Conservation (phyloP, 2,113 vertebrate genomes). For the Mormoops blainvillei region DNA sequence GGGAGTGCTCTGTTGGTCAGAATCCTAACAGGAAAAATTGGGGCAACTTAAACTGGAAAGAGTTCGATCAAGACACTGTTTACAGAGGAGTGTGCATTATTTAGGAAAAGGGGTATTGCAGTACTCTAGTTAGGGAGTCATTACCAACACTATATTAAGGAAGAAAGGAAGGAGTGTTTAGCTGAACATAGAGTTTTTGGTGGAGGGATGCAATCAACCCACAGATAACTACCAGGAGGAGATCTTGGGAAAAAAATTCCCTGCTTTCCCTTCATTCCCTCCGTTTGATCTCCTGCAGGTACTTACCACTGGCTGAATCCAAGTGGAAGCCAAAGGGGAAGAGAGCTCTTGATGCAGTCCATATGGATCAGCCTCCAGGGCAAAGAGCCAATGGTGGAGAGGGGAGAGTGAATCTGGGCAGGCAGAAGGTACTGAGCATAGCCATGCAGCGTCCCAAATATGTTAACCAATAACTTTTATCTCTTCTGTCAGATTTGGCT, state of each 20-base stretch:
- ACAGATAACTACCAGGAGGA: not conserved
- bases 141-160: not conserved
- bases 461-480: not conserved
- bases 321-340: not conserved
- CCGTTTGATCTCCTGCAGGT: not conserved
- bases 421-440: not conserved
- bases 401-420: not conserved
- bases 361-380: too few species aligned
- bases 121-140: not conserved
- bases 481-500: not conserved
- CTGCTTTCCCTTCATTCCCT: not conserved
- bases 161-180: not conserved
- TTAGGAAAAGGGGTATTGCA: constrained; percentile 3
- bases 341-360: not conserved
- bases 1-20: not conserved
- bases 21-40: constrained; percentile 45
- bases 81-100: constrained; percentile 24
- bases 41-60: constrained; percentile 2
- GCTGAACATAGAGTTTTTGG: not conserved
- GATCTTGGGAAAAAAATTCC: not conserved
- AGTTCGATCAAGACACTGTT: constrained; percentile 33
- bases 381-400: not conserved
- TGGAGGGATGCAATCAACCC: not conserved
- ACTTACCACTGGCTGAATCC: not conserved
- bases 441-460: too few species aligned